Evolutionary conservation across 2,888 invertebrate genomes (phyloP).

Genomic region (Liposcelis brunnea): DNA sequence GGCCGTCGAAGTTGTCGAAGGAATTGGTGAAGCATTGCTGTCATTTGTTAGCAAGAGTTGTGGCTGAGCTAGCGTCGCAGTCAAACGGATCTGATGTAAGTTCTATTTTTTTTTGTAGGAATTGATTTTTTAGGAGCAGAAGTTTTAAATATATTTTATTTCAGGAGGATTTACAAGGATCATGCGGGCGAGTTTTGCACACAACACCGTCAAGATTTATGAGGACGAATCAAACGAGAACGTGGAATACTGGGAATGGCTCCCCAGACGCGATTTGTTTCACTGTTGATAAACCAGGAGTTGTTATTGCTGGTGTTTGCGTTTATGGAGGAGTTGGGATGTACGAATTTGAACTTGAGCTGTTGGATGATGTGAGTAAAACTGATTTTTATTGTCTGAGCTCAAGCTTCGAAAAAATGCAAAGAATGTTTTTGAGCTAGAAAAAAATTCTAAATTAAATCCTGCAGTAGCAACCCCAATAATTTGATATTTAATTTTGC

Average conservation of each 20-base stretch:
- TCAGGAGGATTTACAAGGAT: slow-evolving; percentile 50
- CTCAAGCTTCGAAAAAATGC: neutral
- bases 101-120: slow-evolving; percentile 14
- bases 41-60: slow-evolving; percentile 60
- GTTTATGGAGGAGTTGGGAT: slow-evolving; percentile 78
- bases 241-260: slow-evolving; percentile 95
- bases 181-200: slow-evolving; percentile 58
- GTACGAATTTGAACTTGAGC: slow-evolving; percentile 81
- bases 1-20: slow-evolving; percentile 28
- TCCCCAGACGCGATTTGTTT: slow-evolving; percentile 94
- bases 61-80: slow-evolving; percentile 73
- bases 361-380: slow-evolving; percentile 59
- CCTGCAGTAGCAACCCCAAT: too few species aligned
- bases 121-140: too few species aligned
- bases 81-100: slow-evolving; percentile 56
- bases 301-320: slow-evolving; percentile 75
- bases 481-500: slow-evolving; percentile 15
- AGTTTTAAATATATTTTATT: slow-evolving; percentile 7
- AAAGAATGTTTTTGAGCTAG: neutral
- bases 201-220: slow-evolving; percentile 82
- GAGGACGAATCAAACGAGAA: slow-evolving; percentile 70
- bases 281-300: slow-evolving; percentile 75
- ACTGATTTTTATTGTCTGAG: slow-evolving; percentile 4
- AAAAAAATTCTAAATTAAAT: too few species aligned
- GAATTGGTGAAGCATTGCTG: slow-evolving; percentile 44